Evolutionary conservation across 2,113 vertebrate genomes (phyloP).

Genomic region (Herpetotheres cachinnans): DNA sequence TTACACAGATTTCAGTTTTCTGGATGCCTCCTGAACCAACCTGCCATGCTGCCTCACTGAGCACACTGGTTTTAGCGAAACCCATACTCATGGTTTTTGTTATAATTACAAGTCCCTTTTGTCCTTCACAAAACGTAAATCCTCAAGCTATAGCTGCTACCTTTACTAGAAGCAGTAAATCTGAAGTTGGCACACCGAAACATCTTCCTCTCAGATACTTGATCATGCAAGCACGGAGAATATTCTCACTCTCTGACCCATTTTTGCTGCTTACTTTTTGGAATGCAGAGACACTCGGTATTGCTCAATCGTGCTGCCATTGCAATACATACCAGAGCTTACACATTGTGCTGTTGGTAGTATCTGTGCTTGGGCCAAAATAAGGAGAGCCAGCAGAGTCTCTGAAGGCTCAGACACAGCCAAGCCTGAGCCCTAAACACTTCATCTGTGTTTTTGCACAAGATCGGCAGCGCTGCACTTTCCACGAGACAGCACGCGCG

Average conservation of each 20-base stretch:
- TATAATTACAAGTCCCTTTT: not conserved
- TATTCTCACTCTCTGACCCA: not conserved
- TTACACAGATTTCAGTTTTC: not conserved
- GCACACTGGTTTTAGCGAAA: not conserved
- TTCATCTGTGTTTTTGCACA: not conserved
- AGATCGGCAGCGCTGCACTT: not conserved
- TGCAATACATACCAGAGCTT: not conserved
- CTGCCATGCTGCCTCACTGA: not conserved
- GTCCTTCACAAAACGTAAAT: not conserved
- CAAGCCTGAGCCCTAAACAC: not conserved
- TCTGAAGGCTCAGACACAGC: not conserved
- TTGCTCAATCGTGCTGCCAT: not conserved
- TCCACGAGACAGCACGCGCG: not conserved
- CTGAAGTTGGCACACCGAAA: not conserved
- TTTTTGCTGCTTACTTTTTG: conserved; percentile 5
- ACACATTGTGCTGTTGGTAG: not conserved
- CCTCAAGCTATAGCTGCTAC: not conserved
- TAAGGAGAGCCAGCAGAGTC: not conserved
- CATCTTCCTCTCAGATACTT: not conserved
- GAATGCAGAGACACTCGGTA: not conserved
- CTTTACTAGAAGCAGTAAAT: not conserved
- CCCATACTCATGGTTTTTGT: not conserved
- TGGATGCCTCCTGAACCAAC: not conserved
- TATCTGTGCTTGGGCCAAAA: not conserved
- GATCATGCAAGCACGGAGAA: not conserved